Evolutionary conservation across 2,797 vertebrate species (phyloP).

Genomic region (Tympanoctomys barrerae): DNA sequence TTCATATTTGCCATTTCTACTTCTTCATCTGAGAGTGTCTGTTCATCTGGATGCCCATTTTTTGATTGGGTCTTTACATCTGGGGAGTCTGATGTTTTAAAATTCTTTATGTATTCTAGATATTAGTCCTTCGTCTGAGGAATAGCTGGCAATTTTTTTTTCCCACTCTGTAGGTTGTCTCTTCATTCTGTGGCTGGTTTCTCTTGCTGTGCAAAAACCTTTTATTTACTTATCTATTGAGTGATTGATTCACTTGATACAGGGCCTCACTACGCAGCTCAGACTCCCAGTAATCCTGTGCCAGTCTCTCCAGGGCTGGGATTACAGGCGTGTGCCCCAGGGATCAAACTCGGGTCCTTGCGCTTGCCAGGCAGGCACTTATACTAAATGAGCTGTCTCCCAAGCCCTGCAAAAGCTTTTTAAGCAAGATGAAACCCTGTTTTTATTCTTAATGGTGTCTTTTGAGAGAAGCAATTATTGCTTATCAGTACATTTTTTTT

Average conservation of each 20-base stretch:
- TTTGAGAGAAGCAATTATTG: slow-evolving; percentile 31
- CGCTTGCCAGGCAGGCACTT: too few species aligned
- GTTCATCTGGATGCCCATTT: neutral
- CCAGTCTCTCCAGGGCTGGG: too few species aligned
- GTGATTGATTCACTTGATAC: too few species aligned
- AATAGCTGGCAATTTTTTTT: neutral
- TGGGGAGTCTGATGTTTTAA: neutral
- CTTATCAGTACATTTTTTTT: neutral
- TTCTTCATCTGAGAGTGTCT: neutral
- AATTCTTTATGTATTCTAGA: neutral
- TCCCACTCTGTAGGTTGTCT: neutral
- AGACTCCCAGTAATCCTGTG: too few species aligned
- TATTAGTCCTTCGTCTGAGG: neutral
- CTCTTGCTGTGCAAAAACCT: neutral
- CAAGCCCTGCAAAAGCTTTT: too few species aligned
- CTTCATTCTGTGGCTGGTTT: neutral
- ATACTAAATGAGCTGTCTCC: too few species aligned
- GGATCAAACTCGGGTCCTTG: too few species aligned
- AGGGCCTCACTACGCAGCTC: too few species aligned
- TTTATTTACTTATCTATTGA: too few species aligned
- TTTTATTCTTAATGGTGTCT: slow-evolving; percentile 4
- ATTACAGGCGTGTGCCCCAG: too few species aligned
- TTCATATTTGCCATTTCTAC: neutral
- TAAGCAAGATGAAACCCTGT: neutral
- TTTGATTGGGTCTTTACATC: neutral